Conservation (phyloP, 2,888 invertebrate genomes). For the Mimachlamys varia region DNA sequence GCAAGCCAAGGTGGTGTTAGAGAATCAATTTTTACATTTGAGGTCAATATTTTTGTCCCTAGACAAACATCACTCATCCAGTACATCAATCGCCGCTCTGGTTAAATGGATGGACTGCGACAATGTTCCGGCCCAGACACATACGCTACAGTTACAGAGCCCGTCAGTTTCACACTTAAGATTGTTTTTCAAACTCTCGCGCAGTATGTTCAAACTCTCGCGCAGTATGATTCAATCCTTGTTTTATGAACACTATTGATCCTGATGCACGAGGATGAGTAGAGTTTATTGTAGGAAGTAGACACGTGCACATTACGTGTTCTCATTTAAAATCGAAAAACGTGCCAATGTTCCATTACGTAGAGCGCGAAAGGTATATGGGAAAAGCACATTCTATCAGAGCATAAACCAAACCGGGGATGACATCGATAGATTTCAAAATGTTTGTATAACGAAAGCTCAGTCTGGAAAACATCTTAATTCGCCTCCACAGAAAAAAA, state of each 20-base stretch:
- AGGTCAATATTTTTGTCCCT: neutral
- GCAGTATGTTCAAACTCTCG: too few species aligned
- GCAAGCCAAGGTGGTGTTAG: neutral
- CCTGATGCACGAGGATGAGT: neutral
- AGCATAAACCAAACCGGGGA: neutral
- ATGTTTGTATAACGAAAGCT: neutral
- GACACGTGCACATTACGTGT: neutral
- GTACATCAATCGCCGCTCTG: neutral
- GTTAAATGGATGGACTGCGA: neutral
- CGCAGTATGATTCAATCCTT: neutral
- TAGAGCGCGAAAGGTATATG: neutral
- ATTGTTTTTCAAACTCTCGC: neutral
- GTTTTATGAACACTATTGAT: neutral
- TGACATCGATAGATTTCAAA: slow-evolving; percentile 3
- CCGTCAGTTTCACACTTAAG: neutral
- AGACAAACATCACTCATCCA: neutral
- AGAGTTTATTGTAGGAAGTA: neutral
- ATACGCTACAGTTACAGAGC: neutral
- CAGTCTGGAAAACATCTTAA: neutral
- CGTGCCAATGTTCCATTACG: neutral
- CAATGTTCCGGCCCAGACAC: neutral
- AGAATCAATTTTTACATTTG: neutral
- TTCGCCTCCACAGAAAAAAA: neutral
- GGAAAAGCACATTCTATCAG: neutral
- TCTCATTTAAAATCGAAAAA: neutral